Conservation (phyloP, 2,888 invertebrate species). For the Drosophila flavopinicola region DNA sequence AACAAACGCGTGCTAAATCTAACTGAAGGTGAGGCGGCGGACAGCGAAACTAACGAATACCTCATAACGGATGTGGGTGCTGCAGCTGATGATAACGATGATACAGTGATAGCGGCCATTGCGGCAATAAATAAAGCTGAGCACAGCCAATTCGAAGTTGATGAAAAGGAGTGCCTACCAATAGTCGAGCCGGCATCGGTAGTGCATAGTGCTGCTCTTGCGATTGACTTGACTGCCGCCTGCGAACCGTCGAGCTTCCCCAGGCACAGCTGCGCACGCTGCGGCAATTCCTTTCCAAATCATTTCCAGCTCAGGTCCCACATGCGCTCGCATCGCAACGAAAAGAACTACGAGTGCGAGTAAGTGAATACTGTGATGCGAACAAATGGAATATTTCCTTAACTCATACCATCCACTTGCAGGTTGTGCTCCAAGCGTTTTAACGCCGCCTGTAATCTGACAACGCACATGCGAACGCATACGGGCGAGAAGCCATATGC, state of each 20-base stretch:
- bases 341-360: slow-evolving; percentile 63
- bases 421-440: slow-evolving; percentile 75
- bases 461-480: slow-evolving; percentile 79
- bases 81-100: slow-evolving; percentile 2
- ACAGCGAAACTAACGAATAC: slow-evolving; percentile 29
- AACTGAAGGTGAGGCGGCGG: slow-evolving; percentile 9
- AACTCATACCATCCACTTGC: not conserved
- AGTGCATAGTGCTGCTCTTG: not conserved
- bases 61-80: slow-evolving; percentile 14
- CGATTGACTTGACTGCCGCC: slow-evolving; percentile 39
- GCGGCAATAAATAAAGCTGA: too few relatives aligned
- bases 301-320: slow-evolving; percentile 43
- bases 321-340: slow-evolving; percentile 42
- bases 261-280: slow-evolving; percentile 33
- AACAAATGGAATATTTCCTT: not conserved
- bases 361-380: slow-evolving; percentile 10
- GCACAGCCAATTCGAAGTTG: too few relatives aligned
- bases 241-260: slow-evolving; percentile 31
- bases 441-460: slow-evolving; percentile 73
- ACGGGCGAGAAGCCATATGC: slow-evolving; percentile 79
- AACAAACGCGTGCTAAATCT: slow-evolving; percentile 12
- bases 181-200: not conserved
- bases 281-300: slow-evolving; percentile 48
- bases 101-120: not conserved
- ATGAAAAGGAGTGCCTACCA: not conserved